Evolutionary conservation across 2,888 invertebrate genomes (phyloP), one percentile per base, ranked within the genome.

Genomic region (Cephalotes varians): DNA sequence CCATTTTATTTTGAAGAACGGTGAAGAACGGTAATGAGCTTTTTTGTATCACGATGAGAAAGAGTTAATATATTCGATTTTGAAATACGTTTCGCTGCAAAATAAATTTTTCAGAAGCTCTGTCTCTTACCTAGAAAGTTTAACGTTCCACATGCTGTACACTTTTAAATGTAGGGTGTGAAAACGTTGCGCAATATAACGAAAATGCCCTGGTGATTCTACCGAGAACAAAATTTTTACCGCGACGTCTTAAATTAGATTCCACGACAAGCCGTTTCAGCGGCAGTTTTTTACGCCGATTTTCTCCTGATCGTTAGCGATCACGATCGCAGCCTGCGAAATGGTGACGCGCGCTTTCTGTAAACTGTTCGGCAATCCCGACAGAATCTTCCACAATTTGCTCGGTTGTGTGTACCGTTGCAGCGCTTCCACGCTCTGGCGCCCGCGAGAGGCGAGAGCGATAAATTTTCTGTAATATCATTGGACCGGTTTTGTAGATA

Each of bases 401-500:
- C 18, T 18, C n/a, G 18, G 25, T 49, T 62, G 25, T 47, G 6
- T 34, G 58, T 77, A 84, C 47, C 74, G 65, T 72, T 74, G 73
- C 25, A 67, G 49, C 74, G 44, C 54, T 67, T 74, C 44, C 25
- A 76, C 31, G 40, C 64, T 47, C 74, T 67, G 69, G 83, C 47
- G 62, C 72, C 79, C 65, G 34, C 15, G 51, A 51, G 74, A 79
- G 72, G 79, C 67, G 54, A 76, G 37, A 47, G 54, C 79, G 72
- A 88, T 85, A 86, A 85, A 88, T 82, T 84, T 67, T 47, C 71
- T 60, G 72, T 82, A 82, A 85, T 85, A 84, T 81, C 72, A 58
- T 64, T 74, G 71, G 74, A 88, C 85, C 87, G 88, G 86, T 88
- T 88, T 77, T 62, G 81, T 72, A 44, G 73, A 81, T 67, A 62